A percentile compares a stretch with the other conserved stretches of the same genome.
Conservation (phyloP, 2,797 vertebrate species). For the Cetoscarus ocellatus region DNA sequence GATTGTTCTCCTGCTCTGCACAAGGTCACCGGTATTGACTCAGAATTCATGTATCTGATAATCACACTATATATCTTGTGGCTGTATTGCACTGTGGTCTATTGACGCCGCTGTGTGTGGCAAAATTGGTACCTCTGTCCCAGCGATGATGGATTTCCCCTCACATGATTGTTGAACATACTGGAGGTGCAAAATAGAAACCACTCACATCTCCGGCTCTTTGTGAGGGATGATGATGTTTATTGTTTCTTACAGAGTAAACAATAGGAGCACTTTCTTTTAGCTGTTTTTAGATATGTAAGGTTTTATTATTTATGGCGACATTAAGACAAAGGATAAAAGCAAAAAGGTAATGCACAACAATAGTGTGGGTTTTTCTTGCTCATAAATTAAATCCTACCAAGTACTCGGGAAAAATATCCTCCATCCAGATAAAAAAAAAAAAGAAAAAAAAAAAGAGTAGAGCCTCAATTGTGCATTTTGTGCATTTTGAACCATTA, state of each 20-base stretch:
- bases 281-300: neutral
- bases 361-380: constrained; percentile 3
- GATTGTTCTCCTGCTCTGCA: neutral
- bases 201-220: constrained; percentile 1
- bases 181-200: constrained; percentile 9
- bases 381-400: neutral
- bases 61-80: constrained; percentile 9
- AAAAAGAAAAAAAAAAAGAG: neutral
- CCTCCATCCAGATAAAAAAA: neutral
- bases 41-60: constrained; percentile 11
- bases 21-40: constrained; percentile 15
- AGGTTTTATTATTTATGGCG: neutral
- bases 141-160: constrained; percentile 30
- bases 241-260: neutral
- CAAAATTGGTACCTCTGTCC: constrained; percentile 38
- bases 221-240: neutral
- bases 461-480: neutral
- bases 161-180: constrained; percentile 25
- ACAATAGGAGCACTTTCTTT: neutral
- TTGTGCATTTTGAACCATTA: constrained; percentile 3
- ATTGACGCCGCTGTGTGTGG: constrained; percentile 12
- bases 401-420: neutral
- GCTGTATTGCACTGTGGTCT: constrained; percentile 12
- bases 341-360: neutral
- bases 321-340: neutral